These are phyloP conservation scores for Siphlonurus alternatus DNA, from an alignment of 2,888 invertebrate genomes.

Conservation along the genomic window DNA sequence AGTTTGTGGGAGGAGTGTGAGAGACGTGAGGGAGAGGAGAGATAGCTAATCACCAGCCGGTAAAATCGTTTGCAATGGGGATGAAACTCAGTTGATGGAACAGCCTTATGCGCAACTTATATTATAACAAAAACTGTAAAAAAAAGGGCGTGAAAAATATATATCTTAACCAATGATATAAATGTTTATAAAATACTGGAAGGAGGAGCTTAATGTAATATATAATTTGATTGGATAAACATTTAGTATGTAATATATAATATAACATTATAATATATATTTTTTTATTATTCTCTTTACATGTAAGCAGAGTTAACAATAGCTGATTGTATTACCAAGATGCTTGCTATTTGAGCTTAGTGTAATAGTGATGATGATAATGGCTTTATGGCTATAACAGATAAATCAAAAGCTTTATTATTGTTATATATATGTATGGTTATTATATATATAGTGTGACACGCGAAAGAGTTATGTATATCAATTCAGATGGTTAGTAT, in stretches of 20 bases:
- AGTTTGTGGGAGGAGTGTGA: not conserved
- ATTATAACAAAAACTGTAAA: not conserved
- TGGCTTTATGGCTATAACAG: not conserved
- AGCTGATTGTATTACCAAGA: not conserved
- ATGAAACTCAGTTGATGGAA: not conserved
- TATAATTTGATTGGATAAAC: not conserved
- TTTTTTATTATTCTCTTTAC: not conserved
- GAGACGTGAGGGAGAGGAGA: not conserved
- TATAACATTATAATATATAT: not conserved
- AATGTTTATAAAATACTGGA: not conserved
- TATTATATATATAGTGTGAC: not conserved
- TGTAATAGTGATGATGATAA: not conserved
- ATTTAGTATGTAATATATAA: too few relatives aligned
- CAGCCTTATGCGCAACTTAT: not conserved
- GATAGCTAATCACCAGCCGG: not conserved
- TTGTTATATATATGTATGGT: not conserved
- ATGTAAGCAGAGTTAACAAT: not conserved
- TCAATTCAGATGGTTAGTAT: not conserved
- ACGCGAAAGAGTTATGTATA: not conserved
- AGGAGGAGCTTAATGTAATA: not conserved
- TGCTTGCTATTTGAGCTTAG: not conserved
- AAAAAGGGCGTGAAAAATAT: slow-evolving; percentile 1
- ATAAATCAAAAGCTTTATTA: not conserved
- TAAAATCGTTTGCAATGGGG: not conserved
- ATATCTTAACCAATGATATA: not conserved